Evolutionary conservation across 2,888 invertebrate species (phyloP), one percentile per base, ranked within the genome.

Genomic region (Philhelius pedissequus): DNA sequence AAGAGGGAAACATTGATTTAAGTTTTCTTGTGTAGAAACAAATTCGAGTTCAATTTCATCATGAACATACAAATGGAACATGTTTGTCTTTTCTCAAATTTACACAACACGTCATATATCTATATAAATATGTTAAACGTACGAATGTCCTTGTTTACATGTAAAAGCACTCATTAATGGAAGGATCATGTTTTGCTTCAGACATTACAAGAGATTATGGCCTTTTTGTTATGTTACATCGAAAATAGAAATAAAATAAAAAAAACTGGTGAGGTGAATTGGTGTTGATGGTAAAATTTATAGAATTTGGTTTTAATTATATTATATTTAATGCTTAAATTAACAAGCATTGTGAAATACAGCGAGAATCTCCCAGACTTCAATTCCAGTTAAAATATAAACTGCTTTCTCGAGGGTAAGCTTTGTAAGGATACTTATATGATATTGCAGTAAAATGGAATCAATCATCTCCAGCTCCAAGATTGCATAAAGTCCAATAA

Each of bases 121-220:
- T 50, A 27, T 13, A 11, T 50, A 27, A 35, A 13, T n/a, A 58
- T 60, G 58, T 77, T n/a, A 50, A 40, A 40, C 7, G 38, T 2
- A 40, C 15, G 15, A 25, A 25, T 40, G n/a, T 40, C 2, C 5
- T 3, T 25, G 5, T 5, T 5, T 25, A 25, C 25, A 25, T 25
- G 25, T 25, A 25, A 25, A 3, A 40, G 60, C 70, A 66, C 66
- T 52, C 58, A 38, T 58, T 77, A 76, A 76, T 81, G 71, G 71
- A 71, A 73, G 54, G 43, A 52, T 82, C 68, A 22, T 82, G 82
- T 82, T 56, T 56, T 32, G 54, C 35, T 13, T n/a, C 22, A 22
- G 45, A 48, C 48, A 22, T 48, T 48, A 48, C 48, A 22, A 1
- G 11, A 48, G 2, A 22, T 22, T 2, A 43, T 18, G 8, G 9